phyloP scores from a whole-genome alignment of 2,797 vertebrate species.

The Sebastes nivosus region DNA sequence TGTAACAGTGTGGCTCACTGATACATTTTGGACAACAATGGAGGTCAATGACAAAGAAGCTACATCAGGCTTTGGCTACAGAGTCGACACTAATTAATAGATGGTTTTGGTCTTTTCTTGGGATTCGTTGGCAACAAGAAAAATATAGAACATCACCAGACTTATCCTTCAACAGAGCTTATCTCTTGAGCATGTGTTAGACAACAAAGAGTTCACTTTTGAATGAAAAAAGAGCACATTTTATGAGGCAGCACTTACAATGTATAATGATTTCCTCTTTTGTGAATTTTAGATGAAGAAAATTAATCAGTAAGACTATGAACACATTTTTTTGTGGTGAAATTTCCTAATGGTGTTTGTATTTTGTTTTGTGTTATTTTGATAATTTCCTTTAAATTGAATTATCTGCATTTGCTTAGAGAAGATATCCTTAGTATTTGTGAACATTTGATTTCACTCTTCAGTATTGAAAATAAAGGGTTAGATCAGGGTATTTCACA shows the following conservation, averaged over 20 bases:
- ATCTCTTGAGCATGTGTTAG: slow-evolving; percentile 40
- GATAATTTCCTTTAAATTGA: slow-evolving; percentile 3
- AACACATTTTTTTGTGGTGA: slow-evolving; percentile 30
- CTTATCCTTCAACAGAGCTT: not conserved
- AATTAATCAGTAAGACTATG: slow-evolving; percentile 1
- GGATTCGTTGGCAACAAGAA: not conserved
- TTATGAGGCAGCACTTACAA: slow-evolving; percentile 24
- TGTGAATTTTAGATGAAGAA: slow-evolving; percentile 52
- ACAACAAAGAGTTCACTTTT: slow-evolving; percentile 33
- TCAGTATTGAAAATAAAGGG: slow-evolving; percentile 23
- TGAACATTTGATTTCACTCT: slow-evolving; percentile 23
- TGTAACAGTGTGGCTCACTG: no score
- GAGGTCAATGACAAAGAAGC: not conserved
- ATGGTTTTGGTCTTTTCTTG: slow-evolving; percentile 13
- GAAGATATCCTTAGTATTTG: slow-evolving; percentile 23
- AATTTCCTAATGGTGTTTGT: slow-evolving; percentile 43
- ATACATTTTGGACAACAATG: not conserved
- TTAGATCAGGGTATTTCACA: slow-evolving; percentile 61
- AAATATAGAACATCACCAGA: not conserved
- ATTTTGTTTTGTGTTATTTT: slow-evolving; percentile 41
- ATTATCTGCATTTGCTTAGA: slow-evolving; percentile 24
- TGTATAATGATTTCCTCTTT: slow-evolving; percentile 36
- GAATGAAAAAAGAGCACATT: slow-evolving; percentile 65
- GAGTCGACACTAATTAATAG: not conserved
- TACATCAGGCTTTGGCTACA: not conserved